Evolutionary conservation across 1,140 invertebrate genomes (phyloP).

Genomic region (Pteromalus puparum): DNA sequence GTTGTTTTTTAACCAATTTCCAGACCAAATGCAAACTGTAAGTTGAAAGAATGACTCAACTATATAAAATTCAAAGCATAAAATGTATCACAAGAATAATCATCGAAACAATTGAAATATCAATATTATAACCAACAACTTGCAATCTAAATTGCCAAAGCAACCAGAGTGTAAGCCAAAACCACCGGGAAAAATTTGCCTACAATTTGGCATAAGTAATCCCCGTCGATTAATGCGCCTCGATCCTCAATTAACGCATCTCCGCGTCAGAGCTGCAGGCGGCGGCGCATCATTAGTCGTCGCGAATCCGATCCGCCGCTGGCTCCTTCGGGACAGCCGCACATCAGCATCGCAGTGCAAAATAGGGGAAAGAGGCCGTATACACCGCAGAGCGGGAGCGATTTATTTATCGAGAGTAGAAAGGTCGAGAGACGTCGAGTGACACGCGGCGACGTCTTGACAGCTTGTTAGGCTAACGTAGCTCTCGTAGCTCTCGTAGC

Average conservation of each 20-base stretch:
- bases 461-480: conserved; percentile 72
- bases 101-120: no score
- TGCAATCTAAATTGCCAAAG: no score
- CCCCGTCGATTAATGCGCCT: not conserved
- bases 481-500: conserved; percentile 54
- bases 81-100: no score
- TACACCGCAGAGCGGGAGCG: not conserved
- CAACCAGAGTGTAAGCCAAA: no score
- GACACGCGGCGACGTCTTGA: conserved; percentile 73
- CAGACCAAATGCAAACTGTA: no score
- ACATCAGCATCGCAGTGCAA: no score
- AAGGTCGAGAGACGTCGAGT: conserved; percentile 46
- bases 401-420: conserved; percentile 1
- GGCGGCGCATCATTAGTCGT: conserved; percentile 8
- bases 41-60: no score
- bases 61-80: no score
- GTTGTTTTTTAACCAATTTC: no score
- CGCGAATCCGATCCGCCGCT: conserved; percentile 12
- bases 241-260: conserved; percentile 27
- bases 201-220: not conserved
- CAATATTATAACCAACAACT: no score
- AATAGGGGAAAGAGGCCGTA: not conserved
- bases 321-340: not conserved
- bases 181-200: not conserved
- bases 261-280: not conserved